phyloP scores from a whole-genome alignment of 2,888 invertebrate species.

The Branchellion lobata region DNA sequence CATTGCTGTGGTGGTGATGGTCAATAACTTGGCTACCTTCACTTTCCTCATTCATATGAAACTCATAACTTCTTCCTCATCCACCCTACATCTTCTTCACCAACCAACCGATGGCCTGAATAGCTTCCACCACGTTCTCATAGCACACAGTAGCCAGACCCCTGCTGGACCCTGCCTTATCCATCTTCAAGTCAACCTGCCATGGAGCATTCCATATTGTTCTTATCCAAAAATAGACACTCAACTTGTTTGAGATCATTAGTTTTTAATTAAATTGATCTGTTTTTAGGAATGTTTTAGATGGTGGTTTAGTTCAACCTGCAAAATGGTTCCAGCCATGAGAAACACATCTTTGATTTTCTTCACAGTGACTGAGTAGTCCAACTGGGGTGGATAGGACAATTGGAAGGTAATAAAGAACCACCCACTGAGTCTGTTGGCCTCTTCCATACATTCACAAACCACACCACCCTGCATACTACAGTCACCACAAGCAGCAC shows the following conservation, averaged over 20 bases:
- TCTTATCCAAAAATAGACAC: no score
- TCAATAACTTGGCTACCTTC: no score
- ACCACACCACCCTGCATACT: neutral
- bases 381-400: slow-evolving; percentile 79
- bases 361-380: slow-evolving; percentile 89
- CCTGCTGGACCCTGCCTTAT: slow-evolving; percentile 92
- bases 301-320: slow-evolving; percentile 56
- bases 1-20: slow-evolving; percentile 70
- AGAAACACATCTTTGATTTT: slow-evolving; percentile 93
- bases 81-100: no score
- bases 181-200: slow-evolving; percentile 79
- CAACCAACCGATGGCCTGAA: slow-evolving; percentile 85
- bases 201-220: no score
- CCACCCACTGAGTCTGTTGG: neutral
- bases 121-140: slow-evolving; percentile 96
- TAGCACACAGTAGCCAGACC: slow-evolving; percentile 94
- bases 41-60: no score
- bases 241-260: no score
- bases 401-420: no score
- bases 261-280: no score
- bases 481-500: neutral
- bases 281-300: no score
- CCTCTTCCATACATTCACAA: neutral
- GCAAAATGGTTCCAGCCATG: slow-evolving; percentile 83
- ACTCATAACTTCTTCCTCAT: no score